A percentile compares a stretch with the other conserved stretches of the same genome.
phyloP scores from a whole-genome alignment of 2,797 vertebrate genomes.

The Sebastolobus alascanus region DNA sequence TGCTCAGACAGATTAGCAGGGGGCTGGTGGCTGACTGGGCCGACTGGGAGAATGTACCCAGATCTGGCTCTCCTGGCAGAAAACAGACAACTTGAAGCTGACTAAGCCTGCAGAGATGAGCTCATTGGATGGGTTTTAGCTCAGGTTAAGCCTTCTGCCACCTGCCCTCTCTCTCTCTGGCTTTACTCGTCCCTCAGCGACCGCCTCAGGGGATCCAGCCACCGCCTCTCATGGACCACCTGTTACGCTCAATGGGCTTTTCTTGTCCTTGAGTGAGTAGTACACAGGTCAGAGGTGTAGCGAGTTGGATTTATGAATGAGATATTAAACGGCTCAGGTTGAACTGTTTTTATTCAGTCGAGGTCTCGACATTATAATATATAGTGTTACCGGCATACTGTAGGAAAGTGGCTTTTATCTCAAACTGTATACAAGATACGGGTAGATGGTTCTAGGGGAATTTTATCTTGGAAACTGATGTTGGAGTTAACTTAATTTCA shows the following conservation, averaged over 20 bases:
- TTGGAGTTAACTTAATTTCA: background rate
- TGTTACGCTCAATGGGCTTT: conserved; percentile 40
- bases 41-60: conserved; percentile 25
- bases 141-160: conserved; percentile 80
- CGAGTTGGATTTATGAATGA: conserved; percentile 31
- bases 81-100: conserved; percentile 64
- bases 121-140: conserved; percentile 74
- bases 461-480: background rate
- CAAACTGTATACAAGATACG: background rate
- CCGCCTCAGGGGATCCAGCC: background rate
- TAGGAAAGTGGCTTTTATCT: background rate
- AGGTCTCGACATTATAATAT: background rate
- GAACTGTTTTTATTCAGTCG: background rate
- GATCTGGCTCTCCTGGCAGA: conserved; percentile 62
- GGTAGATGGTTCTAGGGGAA: background rate
- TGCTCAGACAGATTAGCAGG: conserved; percentile 78
- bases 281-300: background rate
- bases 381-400: background rate
- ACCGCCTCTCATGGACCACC: conserved; percentile 45
- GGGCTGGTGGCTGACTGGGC: conserved; percentile 43
- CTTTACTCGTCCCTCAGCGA: conserved; percentile 19
- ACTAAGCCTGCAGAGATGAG: conserved; percentile 78
- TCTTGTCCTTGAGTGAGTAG: conserved; percentile 35
- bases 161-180: conserved; percentile 65
- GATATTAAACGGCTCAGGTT: conserved; percentile 11